Percentiles rank a stretch among this genome's conserved stretches.
phyloP scores from a whole-genome alignment of 2,797 vertebrate species.

The Chiloscyllium punctatum region DNA sequence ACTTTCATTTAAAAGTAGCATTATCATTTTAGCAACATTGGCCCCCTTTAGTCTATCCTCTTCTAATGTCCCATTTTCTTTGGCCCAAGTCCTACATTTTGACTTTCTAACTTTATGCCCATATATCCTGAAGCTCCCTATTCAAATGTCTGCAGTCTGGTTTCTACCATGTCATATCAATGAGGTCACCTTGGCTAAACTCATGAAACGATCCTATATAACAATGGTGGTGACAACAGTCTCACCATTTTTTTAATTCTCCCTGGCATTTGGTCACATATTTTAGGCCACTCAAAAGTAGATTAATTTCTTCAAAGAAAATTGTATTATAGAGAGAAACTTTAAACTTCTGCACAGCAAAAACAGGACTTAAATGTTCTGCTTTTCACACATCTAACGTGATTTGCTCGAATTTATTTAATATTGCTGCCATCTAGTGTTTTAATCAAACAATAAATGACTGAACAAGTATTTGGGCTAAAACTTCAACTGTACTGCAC shows the following conservation, averaged over 20 bases:
- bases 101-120: neutral
- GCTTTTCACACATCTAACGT: neutral
- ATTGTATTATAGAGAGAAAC: neutral
- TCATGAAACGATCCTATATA: neutral
- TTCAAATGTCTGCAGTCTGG: neutral
- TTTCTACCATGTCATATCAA: neutral
- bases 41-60: neutral
- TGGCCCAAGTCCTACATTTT: neutral
- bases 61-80: neutral
- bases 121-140: neutral
- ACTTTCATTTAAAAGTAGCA: neutral
- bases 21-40: neutral
- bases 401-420: neutral
- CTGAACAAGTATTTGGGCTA: neutral
- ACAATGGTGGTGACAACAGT: neutral
- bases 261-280: neutral
- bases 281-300: neutral
- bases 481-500: neutral
- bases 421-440: conserved; percentile 2
- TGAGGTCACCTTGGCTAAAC: neutral
- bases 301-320: neutral
- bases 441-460: neutral
- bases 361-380: neutral
- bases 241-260: neutral
- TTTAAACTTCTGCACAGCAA: neutral